Base-by-base conservation (phyloP, 1,140 invertebrate genomes). In the Achroia grisella region DNA sequence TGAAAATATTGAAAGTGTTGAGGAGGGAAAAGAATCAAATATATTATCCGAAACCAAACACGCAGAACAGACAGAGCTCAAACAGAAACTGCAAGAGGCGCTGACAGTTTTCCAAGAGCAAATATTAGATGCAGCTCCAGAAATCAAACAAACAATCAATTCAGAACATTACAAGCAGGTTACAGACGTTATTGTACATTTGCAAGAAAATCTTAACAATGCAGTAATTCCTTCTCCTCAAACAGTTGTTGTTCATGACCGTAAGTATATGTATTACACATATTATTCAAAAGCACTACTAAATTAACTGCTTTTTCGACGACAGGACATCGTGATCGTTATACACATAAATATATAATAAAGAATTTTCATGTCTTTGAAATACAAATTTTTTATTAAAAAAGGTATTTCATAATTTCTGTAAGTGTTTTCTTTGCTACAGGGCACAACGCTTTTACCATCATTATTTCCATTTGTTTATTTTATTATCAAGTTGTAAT, bases 131-230 rank as follows among this genome's bases (percentile, higher is more conserved):
- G 31, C 6, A 27, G 17, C 44, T 30, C 11, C 40, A 42, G 37
- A 40, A 10, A 8, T 40, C 6, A 37, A 39, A 12, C 0, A 13
- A 17, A 37, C 15, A 10, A 23, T 37, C 1, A 17, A 14, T 17
- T 10, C 35, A n/a, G 35, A 37, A 15, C 2, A 9, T n/a, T n/a
- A 17, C 0, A 2, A 17, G n/a, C 8, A 11, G 17, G 14, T 15
- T n/a, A 17, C 52, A 10, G 52, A 55, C 13, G 23, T 53, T n/a
- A 49, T 62, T 4, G 46, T 42, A 10, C 46, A 58, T 39, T 47
- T 63, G 27, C 51, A 64, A 41, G 52, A 53, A 30, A 52, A 55
- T 47, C 43, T 64, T 10, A 33, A 49, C 15, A 28, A 37, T 33
- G 6, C 1, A 47, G 28, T 28, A 17, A n/a, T 37, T 17, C 13